A percentile compares a stretch with the other conserved stretches of the same genome.
Conservation (phyloP, 2,888 invertebrate genomes). For the Chrysolina oricalcia region DNA sequence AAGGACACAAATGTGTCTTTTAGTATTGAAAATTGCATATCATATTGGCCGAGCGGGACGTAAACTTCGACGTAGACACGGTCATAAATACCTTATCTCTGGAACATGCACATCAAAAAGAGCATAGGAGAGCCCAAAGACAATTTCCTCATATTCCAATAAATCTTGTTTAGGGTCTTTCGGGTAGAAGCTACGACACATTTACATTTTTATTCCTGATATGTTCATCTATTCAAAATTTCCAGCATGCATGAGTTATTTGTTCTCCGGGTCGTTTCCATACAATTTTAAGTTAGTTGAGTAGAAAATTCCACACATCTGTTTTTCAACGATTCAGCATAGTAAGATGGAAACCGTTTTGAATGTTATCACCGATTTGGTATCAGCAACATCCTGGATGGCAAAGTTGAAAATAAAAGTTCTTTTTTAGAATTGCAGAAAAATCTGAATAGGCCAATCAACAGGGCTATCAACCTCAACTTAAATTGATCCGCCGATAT, state of each 20-base stretch:
- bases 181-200: constrained; percentile 58
- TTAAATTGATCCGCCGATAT: no score
- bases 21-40: constrained; percentile 52
- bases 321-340: no score
- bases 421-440: constrained; percentile 16
- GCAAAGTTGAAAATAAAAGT: not conserved
- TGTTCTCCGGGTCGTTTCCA: not conserved
- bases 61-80: constrained; percentile 50
- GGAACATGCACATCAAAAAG: constrained; percentile 47
- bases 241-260: not conserved
- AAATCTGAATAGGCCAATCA: no score
- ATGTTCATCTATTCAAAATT: not conserved
- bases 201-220: constrained; percentile 60
- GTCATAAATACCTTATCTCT: constrained; percentile 57
- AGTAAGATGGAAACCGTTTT: no score
- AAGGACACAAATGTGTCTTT: constrained; percentile 44
- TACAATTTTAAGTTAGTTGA: no score
- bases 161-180: constrained; percentile 64
- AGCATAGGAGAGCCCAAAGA: constrained; percentile 48
- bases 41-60: constrained; percentile 44
- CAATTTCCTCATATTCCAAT: constrained; percentile 63
- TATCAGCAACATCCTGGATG: constrained; percentile 13
- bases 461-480: no score
- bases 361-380: not conserved
- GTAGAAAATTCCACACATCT: no score